A percentile compares a stretch with the other conserved stretches of the same genome.
Evolutionary conservation across 2,888 invertebrate genomes (phyloP).

Genomic region (Platycheirus albimanus): DNA sequence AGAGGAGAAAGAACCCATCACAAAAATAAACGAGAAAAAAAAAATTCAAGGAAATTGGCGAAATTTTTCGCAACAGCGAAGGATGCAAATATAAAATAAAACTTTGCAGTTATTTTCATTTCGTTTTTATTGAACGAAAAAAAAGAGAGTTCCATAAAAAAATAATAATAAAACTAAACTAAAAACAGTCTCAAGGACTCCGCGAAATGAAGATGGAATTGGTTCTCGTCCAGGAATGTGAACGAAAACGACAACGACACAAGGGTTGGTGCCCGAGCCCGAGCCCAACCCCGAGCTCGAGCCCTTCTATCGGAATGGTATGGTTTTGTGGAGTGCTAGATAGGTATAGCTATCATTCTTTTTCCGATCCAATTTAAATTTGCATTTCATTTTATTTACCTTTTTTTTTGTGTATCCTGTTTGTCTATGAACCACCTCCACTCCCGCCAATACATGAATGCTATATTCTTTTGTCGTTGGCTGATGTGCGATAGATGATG

Average conservation of each 20-base stretch:
- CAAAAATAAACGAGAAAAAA: neutral
- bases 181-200: constrained; percentile 57
- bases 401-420: constrained; percentile 4
- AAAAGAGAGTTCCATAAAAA: neutral
- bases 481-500: constrained; percentile 62
- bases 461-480: constrained; percentile 51
- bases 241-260: constrained; percentile 56
- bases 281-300: too few species aligned
- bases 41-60: too few species aligned
- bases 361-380: constrained; percentile 70
- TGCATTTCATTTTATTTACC: constrained; percentile 58
- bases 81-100: neutral
- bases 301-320: constrained; percentile 10
- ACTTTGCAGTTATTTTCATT: constrained; percentile 41
- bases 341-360: constrained; percentile 53
- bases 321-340: neutral
- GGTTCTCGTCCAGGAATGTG: constrained; percentile 59
- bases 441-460: constrained; percentile 26
- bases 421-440: constrained; percentile 11
- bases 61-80: too few species aligned
- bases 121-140: too few species aligned
- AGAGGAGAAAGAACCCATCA: too few species aligned
- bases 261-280: constrained; percentile 28
- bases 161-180: constrained; percentile 26
- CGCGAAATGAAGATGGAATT: constrained; percentile 39